A percentile compares a stretch with the other conserved stretches of the same genome.
These are phyloP conservation scores for Chionodraco myersi DNA, from an alignment of 2,113 vertebrate genomes.

Conservation along the genomic window DNA sequence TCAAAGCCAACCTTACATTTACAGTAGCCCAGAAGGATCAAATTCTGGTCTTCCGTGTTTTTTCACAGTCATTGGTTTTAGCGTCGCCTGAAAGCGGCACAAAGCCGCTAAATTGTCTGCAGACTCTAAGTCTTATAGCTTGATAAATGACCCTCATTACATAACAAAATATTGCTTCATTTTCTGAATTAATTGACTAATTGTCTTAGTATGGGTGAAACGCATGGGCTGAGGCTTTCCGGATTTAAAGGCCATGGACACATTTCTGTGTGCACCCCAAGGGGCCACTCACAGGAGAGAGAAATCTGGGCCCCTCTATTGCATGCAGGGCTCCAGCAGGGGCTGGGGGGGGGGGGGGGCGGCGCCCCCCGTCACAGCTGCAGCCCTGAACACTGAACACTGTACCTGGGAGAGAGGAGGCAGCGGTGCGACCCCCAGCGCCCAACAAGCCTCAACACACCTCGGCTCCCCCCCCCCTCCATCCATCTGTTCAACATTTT, in stretches of 20 bases:
- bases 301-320: constrained; percentile 14
- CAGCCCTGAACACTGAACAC: constrained; percentile 43
- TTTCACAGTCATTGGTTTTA: too few species aligned
- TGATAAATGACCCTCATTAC: neutral
- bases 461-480: constrained; percentile 33
- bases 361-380: constrained; percentile 39
- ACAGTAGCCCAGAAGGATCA: too few species aligned
- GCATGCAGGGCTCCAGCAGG: neutral
- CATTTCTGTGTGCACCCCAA: neutral
- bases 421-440: constrained; percentile 14
- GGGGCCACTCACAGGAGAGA: constrained; percentile 20
- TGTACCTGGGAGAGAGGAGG: constrained; percentile 40
- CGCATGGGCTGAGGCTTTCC: neutral
- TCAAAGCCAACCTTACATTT: too few species aligned
- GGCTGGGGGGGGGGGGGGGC: neutral
- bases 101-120: neutral
- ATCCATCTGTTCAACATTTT: constrained; percentile 68
- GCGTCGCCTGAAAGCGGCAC: neutral
- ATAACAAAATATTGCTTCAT: neutral
- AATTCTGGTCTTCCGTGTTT: too few species aligned
- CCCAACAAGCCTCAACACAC: constrained; percentile 48
- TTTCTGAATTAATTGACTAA: neutral
- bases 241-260: neutral
- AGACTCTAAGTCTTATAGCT: neutral
- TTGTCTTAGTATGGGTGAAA: neutral